Conservation (phyloP, 2,888 invertebrate species). For the Galerucella nymphaeae region DNA sequence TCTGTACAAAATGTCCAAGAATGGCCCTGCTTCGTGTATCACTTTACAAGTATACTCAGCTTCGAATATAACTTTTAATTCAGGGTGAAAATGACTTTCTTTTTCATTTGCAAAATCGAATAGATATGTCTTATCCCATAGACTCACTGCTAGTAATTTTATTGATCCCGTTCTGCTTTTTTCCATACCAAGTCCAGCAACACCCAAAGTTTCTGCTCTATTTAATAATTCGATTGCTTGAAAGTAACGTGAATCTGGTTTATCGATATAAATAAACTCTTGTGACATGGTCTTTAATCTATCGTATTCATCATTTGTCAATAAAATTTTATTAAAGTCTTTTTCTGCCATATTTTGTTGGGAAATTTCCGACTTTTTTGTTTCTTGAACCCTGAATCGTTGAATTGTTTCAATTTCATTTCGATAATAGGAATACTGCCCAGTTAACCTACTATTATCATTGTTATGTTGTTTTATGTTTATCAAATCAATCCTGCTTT, state of each 20-base stretch:
- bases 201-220: slow-evolving; percentile 47
- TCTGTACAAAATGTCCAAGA: slow-evolving; percentile 47
- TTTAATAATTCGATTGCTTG: slow-evolving; percentile 45
- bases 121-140: slow-evolving; percentile 49
- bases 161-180: slow-evolving; percentile 35
- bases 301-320: slow-evolving; percentile 48
- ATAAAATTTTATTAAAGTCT: slow-evolving; percentile 37
- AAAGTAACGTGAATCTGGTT: slow-evolving; percentile 47
- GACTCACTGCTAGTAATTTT: slow-evolving; percentile 43
- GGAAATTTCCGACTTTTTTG: slow-evolving; percentile 19
- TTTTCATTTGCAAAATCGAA: slow-evolving; percentile 46
- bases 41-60: slow-evolving; percentile 48
- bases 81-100: slow-evolving; percentile 45
- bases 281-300: slow-evolving; percentile 45
- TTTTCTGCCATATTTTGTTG: slow-evolving; percentile 1
- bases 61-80: slow-evolving; percentile 49
- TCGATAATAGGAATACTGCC: slow-evolving; percentile 46
- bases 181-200: slow-evolving; percentile 46
- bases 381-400: slow-evolving; percentile 34
- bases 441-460: slow-evolving; percentile 40
- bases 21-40: slow-evolving; percentile 48
- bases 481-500: slow-evolving; percentile 43
- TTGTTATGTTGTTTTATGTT: slow-evolving; percentile 48
- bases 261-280: slow-evolving; percentile 44
- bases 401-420: slow-evolving; percentile 46